These are phyloP conservation scores for Ceratosolen solmsi DNA, from an alignment of 1,140 invertebrate species.

Conservation along the genomic window DNA sequence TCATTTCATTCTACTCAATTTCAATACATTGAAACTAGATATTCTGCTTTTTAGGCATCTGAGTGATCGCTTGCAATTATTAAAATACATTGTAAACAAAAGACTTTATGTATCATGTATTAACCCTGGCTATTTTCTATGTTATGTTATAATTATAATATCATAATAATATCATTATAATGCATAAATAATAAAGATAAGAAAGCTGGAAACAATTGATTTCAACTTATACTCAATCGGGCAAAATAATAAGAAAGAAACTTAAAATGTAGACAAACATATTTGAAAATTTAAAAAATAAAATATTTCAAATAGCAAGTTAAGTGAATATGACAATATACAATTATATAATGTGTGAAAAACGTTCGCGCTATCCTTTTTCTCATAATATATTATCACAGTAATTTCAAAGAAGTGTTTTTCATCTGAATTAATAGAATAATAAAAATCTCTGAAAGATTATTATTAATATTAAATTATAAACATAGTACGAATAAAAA, in stretches of 20 bases:
- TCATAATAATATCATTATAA: background rate
- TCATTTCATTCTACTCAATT: slow-evolving; percentile 57
- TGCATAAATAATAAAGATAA: too few species aligned
- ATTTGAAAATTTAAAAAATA: background rate
- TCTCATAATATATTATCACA: too few species aligned
- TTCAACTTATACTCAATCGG: background rate
- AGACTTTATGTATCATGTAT: background rate
- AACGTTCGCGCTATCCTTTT: too few species aligned
- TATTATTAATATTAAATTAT: background rate
- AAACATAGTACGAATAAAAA: background rate
- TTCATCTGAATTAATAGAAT: background rate
- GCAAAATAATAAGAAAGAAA: too few species aligned
- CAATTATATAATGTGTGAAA: too few species aligned
- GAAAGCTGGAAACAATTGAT: too few species aligned
- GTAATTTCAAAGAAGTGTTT: background rate
- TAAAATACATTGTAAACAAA: slow-evolving; percentile 49
- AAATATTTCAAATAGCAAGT: too few species aligned
- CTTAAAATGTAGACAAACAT: background rate
- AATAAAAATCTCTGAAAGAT: background rate
- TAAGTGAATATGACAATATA: too few species aligned
- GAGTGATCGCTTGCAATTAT: slow-evolving; percentile 21
- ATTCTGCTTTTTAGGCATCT: slow-evolving; percentile 53
- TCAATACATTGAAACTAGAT: slow-evolving; percentile 57
- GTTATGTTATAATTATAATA: too few species aligned
- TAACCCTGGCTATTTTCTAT: background rate